These are phyloP conservation scores for Julus scanicus DNA, from an alignment of 2,888 invertebrate species.

Conservation along the genomic window DNA sequence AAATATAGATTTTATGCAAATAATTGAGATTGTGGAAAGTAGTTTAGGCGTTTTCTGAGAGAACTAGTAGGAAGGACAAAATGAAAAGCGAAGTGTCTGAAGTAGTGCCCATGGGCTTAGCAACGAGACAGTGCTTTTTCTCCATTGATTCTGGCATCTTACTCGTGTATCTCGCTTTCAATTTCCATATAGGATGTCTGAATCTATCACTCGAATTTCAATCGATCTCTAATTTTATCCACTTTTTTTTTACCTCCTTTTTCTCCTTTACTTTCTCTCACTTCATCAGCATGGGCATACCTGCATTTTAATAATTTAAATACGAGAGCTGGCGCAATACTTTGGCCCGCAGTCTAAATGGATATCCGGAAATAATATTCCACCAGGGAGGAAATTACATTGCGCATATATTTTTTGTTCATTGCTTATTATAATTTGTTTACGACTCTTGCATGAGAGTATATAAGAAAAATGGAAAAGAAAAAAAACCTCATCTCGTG, in stretches of 20 bases:
- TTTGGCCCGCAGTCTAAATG: conserved; percentile 45
- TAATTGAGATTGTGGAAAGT: conserved; percentile 43
- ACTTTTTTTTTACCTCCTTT: background rate
- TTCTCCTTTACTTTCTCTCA: background rate
- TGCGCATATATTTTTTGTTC: conserved; percentile 43
- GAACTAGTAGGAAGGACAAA: background rate
- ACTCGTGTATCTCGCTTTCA: conserved; percentile 36
- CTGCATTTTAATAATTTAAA: conserved; percentile 44
- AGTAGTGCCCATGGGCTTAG: conserved; percentile 45
- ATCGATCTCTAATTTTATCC: conserved; percentile 47
- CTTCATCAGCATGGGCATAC: conserved; percentile 18
- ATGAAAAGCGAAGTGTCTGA: conserved; percentile 45
- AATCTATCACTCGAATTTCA: conserved; percentile 47
- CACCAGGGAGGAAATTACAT: conserved; percentile 47
- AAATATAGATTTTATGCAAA: conserved; percentile 47
- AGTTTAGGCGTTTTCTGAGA: conserved; percentile 24
- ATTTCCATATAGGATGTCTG: conserved; percentile 45
- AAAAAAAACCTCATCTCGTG: background rate
- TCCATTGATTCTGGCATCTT: conserved; percentile 43
- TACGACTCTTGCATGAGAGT: conserved; percentile 17
- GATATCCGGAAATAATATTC: conserved; percentile 43
- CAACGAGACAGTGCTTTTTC: conserved; percentile 21
- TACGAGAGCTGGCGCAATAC: conserved; percentile 4
- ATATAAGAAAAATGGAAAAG: background rate
- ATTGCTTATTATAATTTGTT: conserved; percentile 47